A percentile compares a stretch with the other conserved stretches of the same genome.
These are phyloP conservation scores for Ormia ochracea DNA, from an alignment of 2,888 invertebrate species.

Conservation along the genomic window DNA sequence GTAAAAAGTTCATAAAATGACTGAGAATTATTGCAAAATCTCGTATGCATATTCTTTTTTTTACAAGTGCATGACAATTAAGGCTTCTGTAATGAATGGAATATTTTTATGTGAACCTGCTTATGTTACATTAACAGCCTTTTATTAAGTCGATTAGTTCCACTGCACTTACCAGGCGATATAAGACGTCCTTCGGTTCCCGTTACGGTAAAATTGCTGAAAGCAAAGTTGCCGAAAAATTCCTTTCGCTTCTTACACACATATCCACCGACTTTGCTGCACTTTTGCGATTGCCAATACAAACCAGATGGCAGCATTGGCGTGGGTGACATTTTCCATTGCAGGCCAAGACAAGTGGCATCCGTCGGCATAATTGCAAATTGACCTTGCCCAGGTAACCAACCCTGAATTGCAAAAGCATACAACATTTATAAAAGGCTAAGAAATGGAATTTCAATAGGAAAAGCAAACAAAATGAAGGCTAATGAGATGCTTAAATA, in stretches of 20 bases:
- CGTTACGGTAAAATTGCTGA: constrained; percentile 81
- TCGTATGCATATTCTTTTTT: no score
- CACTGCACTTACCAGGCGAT: constrained; percentile 79
- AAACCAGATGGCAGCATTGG: constrained; percentile 83
- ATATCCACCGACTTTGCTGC: constrained; percentile 83
- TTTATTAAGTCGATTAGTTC: not conserved
- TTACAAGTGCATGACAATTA: no score
- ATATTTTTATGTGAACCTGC: no score
- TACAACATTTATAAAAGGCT: not conserved
- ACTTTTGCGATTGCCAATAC: constrained; percentile 84
- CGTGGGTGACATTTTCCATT: constrained; percentile 83
- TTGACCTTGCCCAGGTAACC: constrained; percentile 80
- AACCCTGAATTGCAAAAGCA: constrained; percentile 76
- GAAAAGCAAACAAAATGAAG: not conserved
- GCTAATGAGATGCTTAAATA: not conserved
- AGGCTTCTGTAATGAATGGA: no score
- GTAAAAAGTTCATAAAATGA: no score
- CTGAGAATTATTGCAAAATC: no score
- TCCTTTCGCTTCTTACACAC: constrained; percentile 80
- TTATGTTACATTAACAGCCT: no score
- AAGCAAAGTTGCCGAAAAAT: constrained; percentile 66
- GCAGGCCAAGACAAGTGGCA: constrained; percentile 78
- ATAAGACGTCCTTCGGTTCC: constrained; percentile 82
- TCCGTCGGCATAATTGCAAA: constrained; percentile 70
- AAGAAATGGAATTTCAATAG: not conserved